phyloP scores from a whole-genome alignment of 2,888 invertebrate genomes.

The Drosophila neotestacea region DNA sequence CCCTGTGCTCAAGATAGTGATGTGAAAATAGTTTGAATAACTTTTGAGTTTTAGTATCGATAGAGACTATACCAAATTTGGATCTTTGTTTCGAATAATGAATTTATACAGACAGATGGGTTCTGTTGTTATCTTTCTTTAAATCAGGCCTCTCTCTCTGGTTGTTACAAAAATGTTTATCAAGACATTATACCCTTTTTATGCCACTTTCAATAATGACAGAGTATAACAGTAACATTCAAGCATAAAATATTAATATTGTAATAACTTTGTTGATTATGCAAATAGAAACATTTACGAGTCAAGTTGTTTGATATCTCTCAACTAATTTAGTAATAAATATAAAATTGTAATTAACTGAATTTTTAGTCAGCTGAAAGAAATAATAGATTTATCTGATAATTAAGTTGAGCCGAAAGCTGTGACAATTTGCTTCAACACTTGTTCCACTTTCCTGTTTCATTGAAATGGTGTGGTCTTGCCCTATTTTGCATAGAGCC shows the following conservation, averaged over 20 bases:
- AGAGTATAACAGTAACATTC: background rate
- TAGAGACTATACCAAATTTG: too few relatives aligned
- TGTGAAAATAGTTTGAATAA: too few relatives aligned
- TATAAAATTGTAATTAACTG: background rate
- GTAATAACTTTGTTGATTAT: slow-evolving; percentile 13
- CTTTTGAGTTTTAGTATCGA: too few relatives aligned
- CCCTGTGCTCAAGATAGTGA: background rate
- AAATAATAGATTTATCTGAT: background rate
- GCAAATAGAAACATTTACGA: background rate
- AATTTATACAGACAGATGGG: too few relatives aligned
- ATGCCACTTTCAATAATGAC: background rate
- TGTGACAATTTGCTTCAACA: slow-evolving; percentile 5
- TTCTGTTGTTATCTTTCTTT: too few relatives aligned
- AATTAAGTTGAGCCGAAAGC: background rate
- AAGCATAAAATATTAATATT: background rate
- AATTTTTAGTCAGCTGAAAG: background rate
- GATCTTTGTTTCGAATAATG: too few relatives aligned
- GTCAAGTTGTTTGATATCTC: background rate
- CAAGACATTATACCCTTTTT: background rate
- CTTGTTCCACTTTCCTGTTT: background rate
- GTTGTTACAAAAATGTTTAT: background rate
- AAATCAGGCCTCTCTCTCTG: background rate
- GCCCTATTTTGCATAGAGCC: background rate
- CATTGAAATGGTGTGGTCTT: too few relatives aligned
- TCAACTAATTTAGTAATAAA: background rate